Evolutionary conservation across 2,797 vertebrate genomes (phyloP), one percentile per base, ranked within the genome.

Genomic region (Etheostoma nigrum): DNA sequence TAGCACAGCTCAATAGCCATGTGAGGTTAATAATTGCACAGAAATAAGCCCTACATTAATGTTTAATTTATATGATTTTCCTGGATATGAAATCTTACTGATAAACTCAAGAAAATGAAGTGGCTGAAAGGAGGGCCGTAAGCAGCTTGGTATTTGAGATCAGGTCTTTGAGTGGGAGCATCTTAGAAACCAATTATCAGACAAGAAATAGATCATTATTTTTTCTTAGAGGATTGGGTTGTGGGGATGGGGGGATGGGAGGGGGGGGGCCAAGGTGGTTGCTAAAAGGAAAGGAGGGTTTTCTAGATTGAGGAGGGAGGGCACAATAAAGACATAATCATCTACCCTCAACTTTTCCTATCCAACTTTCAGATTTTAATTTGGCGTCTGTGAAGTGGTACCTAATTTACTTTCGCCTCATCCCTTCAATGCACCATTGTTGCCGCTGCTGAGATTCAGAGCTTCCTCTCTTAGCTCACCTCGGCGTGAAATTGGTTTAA

Each of bases 401-500:
- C 97, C 97, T 99, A 98, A 99, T 99, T 99, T 98, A 98, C 97
- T 98, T 97, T 96, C 95, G 96, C 95, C 96, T 96, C 95, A 94
- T 98, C 97, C 96, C 97, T 97, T 98, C 97, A 98, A 98, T 98
- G 96, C 96, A 92, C 97, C 95, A 99, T 99, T 99, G 98, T 99
- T 97, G 96, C 87, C 4, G 95, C 95, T 93, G 95, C 96, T 94
- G 96, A 96, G 96, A 96, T 95, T 95, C 96, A 90, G 97, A 94
- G 96, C 97, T 97, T 97, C 97, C 96, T 98, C 97, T 98, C 97
- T 97, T 97, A 97, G 97, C 96, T 97, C 98, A 98, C 97, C 97
- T 97, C 96, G 94, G 96, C 97, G 96, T 99, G 98, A 99, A 99
- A 99, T 99, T 99, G 98, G 97, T 99, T 99, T 99, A 99, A 99